A percentile compares a stretch with the other conserved stretches of the same genome.
Evolutionary conservation across 2,888 invertebrate genomes (phyloP).

Genomic region (Cheilosia vernalis): DNA sequence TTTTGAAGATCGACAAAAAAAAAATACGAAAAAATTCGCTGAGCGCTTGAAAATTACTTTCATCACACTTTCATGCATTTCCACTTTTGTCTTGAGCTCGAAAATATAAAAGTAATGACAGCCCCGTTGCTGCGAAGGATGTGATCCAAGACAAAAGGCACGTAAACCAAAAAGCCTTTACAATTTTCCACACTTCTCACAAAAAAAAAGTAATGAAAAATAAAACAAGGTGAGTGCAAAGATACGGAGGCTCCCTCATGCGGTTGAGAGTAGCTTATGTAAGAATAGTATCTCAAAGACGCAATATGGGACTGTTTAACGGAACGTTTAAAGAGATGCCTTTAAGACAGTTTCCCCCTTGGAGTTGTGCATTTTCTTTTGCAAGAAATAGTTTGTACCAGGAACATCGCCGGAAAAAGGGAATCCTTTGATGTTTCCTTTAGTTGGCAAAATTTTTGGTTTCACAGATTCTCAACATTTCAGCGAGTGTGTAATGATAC

Average conservation of each 20-base stretch:
- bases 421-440: conserved; percentile 63
- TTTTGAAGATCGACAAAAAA: conserved; percentile 41
- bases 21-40: conserved; percentile 11
- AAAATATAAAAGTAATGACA: conserved; percentile 19
- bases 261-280: conserved; percentile 39
- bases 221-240: conserved; percentile 30
- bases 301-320: conserved; percentile 45
- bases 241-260: conserved; percentile 26
- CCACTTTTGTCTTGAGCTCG: conserved; percentile 23
- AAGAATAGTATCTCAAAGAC: conserved; percentile 48
- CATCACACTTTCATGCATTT: conserved; percentile 62
- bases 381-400: conserved; percentile 50
- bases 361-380: neutral
- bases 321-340: conserved; percentile 48
- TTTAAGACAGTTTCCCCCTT: conserved; percentile 34
- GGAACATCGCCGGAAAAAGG: conserved; percentile 30
- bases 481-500: conserved; percentile 66
- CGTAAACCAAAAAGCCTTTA: conserved; percentile 23
- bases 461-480: conserved; percentile 65
- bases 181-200: conserved; percentile 25
- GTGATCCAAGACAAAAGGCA: conserved; percentile 46
- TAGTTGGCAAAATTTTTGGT: conserved; percentile 30
- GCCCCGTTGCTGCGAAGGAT: conserved; percentile 5
- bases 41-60: conserved; percentile 67
- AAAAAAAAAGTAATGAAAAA: conserved; percentile 4